Evolutionary conservation across 1,140 invertebrate genomes (phyloP), one percentile per base, ranked within the genome.

Genomic region (Centruroides sculpturatus): DNA sequence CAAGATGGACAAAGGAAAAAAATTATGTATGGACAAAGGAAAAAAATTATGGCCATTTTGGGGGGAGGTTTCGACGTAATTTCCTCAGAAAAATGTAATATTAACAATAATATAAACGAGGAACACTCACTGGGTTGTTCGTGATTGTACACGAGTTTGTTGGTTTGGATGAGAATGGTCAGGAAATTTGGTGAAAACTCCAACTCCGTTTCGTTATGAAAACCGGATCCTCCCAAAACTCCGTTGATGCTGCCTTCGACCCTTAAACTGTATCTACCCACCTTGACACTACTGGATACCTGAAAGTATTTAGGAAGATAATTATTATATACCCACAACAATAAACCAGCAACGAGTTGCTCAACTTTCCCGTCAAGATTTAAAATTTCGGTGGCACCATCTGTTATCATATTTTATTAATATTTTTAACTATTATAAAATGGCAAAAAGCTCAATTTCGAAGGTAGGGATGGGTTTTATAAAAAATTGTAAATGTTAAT

Each of bases 151-250:
- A 76, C 70, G 34, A 74, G 69, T 36, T 74, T 67, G 64, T 71
- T 78, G 5, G 76, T 76, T 63, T 77, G 74, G 52, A 77, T 73
- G 10, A 78, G 65, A 48, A 78, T 75, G 52, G 76, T 74, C 1
- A 78, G 69, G 60, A 78, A 78, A n/a, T 71, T 66, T n/a, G 71
- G 66, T 5, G 71, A 73, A 59, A 75, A 78, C 7, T 62, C 56
- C 0, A 78, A 63, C 11, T 65, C 62, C 5, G 72, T 73, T 51
- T 71, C 70, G 49, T 72, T 69, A 8, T 63, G 48, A 62, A 78
- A 78, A 50, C 72, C 61, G n/a, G 70, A 71, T n/a, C 73, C 74
- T 4, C 73, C 73, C 9, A 68, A 59, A n/a, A 67, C 67, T n/a
- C 70, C 71, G 10, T 70, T 68, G 10, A 67, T 56, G 58, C 72